Base-by-base conservation (phyloP, 2,113 vertebrate genomes). In the Pipa parva region DNA sequence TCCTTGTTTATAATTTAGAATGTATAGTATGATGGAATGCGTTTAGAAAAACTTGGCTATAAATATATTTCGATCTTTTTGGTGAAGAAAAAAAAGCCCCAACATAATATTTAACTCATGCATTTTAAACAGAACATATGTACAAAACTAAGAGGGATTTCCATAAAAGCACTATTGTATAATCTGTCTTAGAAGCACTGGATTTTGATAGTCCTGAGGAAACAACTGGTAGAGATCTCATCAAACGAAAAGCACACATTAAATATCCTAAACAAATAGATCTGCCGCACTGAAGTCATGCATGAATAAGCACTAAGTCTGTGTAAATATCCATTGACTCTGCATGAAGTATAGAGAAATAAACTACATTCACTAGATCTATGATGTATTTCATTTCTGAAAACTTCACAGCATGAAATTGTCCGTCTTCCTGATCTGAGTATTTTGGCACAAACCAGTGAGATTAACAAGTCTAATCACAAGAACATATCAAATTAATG, bases 141-240 rank as follows among this genome's bases (percentile, higher is more conserved):
- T 20, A 25, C 20, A 59, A 22, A 50, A 59, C 28, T 25, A 56
- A 37, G n/a, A 27, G 18, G 25, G 46, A 2, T n/a, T 24, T 58
- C 39, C 15, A 33, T 58, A 18, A 50, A 50, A 31, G 24, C n/a
- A 26, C 29, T 24, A 67, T 67, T 67, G 28, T 59, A 18, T 67
- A 22, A 22, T 10, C 21, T 37, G n/a, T 9, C 22, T 67, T 50
- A 49, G 15, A 59, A 13, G 27, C 39, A 39, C 29, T 33, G 2
- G 24, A 11, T 59, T 68, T 51, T 39, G 45, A 51, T 68, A 59
- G 31, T 60, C 65, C 46, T 29, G 55, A 52, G 22, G 55, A 51
- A 59, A 68, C 28, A 59, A 36, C 45, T 37, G 21, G 24, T 56
- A 27, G 56, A 68, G 46, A 68, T 39, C 15, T 68, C 50, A 29